These are phyloP conservation scores for Aculops lycopersici DNA, from an alignment of 1,140 invertebrate genomes.

Conservation along the genomic window DNA sequence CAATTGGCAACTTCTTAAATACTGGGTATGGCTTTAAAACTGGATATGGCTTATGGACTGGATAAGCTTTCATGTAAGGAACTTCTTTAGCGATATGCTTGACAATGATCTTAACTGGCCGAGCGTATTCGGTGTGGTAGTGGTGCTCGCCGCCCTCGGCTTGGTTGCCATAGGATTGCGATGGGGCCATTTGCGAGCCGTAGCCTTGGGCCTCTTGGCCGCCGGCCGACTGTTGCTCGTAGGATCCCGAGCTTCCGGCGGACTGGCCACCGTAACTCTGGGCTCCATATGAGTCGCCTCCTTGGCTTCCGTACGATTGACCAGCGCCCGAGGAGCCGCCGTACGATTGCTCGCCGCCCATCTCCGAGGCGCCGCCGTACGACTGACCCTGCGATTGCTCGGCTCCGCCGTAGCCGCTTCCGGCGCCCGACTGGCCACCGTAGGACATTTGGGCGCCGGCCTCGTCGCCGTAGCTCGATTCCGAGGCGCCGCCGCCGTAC, in stretches of 20 bases:
- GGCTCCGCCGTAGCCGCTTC: neutral
- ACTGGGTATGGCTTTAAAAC: conserved; percentile 6
- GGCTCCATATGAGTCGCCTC: neutral
- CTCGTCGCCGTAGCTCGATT: too few relatives aligned
- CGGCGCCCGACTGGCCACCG: neutral
- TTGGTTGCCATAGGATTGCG: neutral
- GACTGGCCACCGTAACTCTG: neutral
- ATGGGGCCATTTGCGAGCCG: neutral
- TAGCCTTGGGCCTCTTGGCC: neutral
- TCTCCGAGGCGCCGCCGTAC: neutral
- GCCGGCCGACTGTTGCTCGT: neutral
- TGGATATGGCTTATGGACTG: conserved; percentile 6
- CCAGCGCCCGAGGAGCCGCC: neutral
- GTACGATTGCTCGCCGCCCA: neutral
- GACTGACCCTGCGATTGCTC: neutral
- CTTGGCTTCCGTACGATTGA: neutral
- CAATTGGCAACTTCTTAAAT: conserved; percentile 9
- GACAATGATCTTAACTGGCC: conserved; percentile 9
- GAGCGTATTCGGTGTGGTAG: conserved; percentile 8
- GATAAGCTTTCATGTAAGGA: conserved; percentile 10
- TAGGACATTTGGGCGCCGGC: too few relatives aligned
- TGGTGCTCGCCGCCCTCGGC: neutral
- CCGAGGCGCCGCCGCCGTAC: too few relatives aligned
- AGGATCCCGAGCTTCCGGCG: neutral
- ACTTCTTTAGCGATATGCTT: conserved; percentile 10